Base-by-base conservation (phyloP, 1,140 invertebrate species). In the Vanessa tameamea region DNA sequence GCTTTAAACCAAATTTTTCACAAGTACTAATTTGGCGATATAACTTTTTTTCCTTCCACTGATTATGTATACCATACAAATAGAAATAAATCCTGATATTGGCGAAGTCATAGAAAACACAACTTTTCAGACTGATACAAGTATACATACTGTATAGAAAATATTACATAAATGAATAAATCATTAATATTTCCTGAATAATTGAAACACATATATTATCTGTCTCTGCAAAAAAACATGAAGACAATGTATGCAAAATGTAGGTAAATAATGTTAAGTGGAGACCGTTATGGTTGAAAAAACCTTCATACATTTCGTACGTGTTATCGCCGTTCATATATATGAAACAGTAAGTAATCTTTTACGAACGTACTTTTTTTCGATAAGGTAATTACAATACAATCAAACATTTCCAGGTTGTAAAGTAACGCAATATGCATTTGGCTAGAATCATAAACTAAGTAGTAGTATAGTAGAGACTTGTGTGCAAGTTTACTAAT, bases 191-290 rank as follows among this genome's bases (percentile, higher is more conserved):
- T 57, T 57, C 53, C 53, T 57, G 16, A 23, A 16, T 57, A 9
- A 57, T 23, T 26, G 13, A 23, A 12, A 57, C 20, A 31, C 23
- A 20, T 57, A 20, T 57, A 57, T 20, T 11, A 57, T 6, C 26
- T 31, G 26, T 3, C 26, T 31, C 23, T 57, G 23, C 20, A 57
- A 8, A 9, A 57, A 23, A 23, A 43, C 5, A 59, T 6, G 1
- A 59, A 61, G 31, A 61, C 53, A 59, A 37, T 61, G 5, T 37
- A 61, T 61, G 57, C 57, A 61, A 9, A 37, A 37, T n/a, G 57
- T 37, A 61, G 31, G 4, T 15, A 37, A 61, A 23, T 57, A 61
- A 61, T n/a, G n/a, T 51, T 51, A 61, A 61, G 16, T 37, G 31
- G 15, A 31, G 16, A 57, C 15, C 23, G 53, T 57, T 13, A 16